Evolutionary conservation across 2,888 invertebrate genomes (phyloP).

Genomic region (Lutraria lutraria): DNA sequence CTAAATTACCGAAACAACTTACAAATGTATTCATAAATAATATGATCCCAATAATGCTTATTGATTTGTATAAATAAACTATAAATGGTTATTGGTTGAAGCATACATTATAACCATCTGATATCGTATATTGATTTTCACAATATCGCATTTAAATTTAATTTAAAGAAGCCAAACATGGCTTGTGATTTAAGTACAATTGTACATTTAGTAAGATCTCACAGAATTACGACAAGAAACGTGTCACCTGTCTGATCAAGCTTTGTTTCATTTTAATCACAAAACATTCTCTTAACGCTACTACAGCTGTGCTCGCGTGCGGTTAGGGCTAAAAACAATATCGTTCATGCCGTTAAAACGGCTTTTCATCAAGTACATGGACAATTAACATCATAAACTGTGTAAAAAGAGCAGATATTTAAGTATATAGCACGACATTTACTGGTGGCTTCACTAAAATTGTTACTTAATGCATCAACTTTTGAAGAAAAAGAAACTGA

Average conservation of each 20-base stretch:
- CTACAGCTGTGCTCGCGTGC: neutral
- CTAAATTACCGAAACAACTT: too few relatives aligned
- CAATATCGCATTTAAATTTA: too few relatives aligned
- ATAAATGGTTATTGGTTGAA: too few relatives aligned
- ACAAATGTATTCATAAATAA: too few relatives aligned
- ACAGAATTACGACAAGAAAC: neutral
- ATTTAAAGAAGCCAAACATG: too few relatives aligned
- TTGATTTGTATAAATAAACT: too few relatives aligned
- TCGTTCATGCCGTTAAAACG: slow-evolving; percentile 1
- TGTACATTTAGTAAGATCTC: neutral
- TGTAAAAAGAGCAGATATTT: slow-evolving; percentile 11
- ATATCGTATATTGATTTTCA: too few relatives aligned
- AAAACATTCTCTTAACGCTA: neutral
- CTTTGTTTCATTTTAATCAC: neutral
- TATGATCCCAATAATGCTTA: too few relatives aligned
- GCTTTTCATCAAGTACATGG: slow-evolving; percentile 5
- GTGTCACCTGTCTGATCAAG: slow-evolving; percentile 20
- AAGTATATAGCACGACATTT: neutral
- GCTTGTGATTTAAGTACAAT: neutral
- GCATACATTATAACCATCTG: too few relatives aligned
- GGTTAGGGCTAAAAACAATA: slow-evolving; percentile 20
- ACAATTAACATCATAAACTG: neutral
- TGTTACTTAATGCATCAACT: slow-evolving; percentile 21
- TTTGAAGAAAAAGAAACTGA: neutral
- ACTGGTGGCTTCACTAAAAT: neutral